These are phyloP conservation scores for Andrena flavipes DNA, from an alignment of 2,888 invertebrate genomes.

Conservation along the genomic window DNA sequence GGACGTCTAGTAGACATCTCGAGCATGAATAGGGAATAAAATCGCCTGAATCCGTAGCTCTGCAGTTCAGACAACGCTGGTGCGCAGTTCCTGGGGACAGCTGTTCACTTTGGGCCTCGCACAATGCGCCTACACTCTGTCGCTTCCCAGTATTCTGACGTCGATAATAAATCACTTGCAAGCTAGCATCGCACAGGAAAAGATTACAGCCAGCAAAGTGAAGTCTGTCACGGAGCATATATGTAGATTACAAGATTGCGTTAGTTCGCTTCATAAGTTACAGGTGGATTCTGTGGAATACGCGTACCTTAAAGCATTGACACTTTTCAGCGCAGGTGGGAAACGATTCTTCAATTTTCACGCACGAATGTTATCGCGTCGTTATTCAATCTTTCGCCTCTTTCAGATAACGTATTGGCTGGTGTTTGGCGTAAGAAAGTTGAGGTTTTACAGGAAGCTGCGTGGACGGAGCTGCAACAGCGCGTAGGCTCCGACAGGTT, in stretches of 20 bases:
- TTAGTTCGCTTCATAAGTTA: slow-evolving; percentile 90
- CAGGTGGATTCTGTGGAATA: slow-evolving; percentile 94
- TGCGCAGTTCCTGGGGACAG: slow-evolving; percentile 96
- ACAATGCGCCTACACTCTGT: slow-evolving; percentile 92
- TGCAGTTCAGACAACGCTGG: slow-evolving; percentile 92
- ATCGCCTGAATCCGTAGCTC: slow-evolving; percentile 86
- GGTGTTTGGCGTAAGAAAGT: slow-evolving; percentile 85
- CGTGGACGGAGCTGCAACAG: slow-evolving; percentile 85
- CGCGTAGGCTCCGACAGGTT: slow-evolving; percentile 86
- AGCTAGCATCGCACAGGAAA: slow-evolving; percentile 90
- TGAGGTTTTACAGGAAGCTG: slow-evolving; percentile 86
- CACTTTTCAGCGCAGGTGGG: slow-evolving; percentile 92
- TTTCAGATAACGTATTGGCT: slow-evolving; percentile 81
- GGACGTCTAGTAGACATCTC: background rate
- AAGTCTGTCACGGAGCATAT: slow-evolving; percentile 92
- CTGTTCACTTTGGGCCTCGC: slow-evolving; percentile 95
- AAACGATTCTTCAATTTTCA: background rate
- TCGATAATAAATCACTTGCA: slow-evolving; percentile 93
- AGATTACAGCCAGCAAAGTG: slow-evolving; percentile 91
- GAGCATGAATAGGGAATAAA: slow-evolving; percentile 6
- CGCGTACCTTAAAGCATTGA: slow-evolving; percentile 94
- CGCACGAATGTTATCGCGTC: background rate
- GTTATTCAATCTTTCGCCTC: background rate
- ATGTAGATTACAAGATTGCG: slow-evolving; percentile 93
- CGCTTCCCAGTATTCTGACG: slow-evolving; percentile 92